A percentile compares a stretch with the other conserved stretches of the same genome.
phyloP scores from a whole-genome alignment of 2,888 invertebrate genomes.

The Hirtodrosophila cameraria region DNA sequence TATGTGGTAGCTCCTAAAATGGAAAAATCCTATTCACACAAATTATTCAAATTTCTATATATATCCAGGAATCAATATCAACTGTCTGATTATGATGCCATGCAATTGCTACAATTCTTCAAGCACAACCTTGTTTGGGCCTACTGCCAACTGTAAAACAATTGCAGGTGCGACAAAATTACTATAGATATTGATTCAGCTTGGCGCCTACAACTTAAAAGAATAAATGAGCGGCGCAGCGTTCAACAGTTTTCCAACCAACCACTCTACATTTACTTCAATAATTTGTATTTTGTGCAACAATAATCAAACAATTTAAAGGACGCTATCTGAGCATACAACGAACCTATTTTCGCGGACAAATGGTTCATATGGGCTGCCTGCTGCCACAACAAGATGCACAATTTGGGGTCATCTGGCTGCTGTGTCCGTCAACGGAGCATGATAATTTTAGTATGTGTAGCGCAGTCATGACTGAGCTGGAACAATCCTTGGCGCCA shows the following conservation, averaged over 20 bases:
- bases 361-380: slow-evolving; percentile 1
- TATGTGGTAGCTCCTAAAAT: background rate
- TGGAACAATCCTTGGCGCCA: slow-evolving; percentile 10
- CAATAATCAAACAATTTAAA: background rate
- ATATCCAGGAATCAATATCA: slow-evolving; percentile 13
- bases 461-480: background rate
- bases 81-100: slow-evolving; percentile 27
- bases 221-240: slow-evolving; percentile 16
- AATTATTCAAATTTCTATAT: slow-evolving; percentile 15
- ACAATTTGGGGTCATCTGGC: slow-evolving; percentile 2
- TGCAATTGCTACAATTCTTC: slow-evolving; percentile 31
- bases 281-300: background rate
- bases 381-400: background rate
- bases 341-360: background rate
- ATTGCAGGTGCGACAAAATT: background rate
- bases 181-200: slow-evolving; percentile 32
- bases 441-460: background rate
- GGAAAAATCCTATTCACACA: background rate
- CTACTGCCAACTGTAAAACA: slow-evolving; percentile 7
- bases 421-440: background rate
- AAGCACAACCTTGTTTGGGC: slow-evolving; percentile 3
- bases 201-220: slow-evolving; percentile 19
- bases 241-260: background rate
- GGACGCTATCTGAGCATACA: slow-evolving; percentile 38
- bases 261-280: background rate